Evolutionary conservation across 2,888 invertebrate species (phyloP).

Genomic region (Elysia crispata): DNA sequence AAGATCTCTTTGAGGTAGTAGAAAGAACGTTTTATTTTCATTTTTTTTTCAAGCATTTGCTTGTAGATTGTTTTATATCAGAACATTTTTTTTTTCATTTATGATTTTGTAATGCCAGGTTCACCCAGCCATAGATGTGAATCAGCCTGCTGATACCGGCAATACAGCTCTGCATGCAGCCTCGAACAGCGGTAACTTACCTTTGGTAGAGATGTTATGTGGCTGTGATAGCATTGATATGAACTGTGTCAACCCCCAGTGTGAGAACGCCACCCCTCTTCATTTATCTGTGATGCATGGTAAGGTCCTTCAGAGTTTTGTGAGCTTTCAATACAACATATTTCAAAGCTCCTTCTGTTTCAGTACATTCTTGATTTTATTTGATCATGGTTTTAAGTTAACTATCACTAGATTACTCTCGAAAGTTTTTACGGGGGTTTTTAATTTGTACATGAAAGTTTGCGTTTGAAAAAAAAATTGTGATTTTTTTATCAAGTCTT

Average conservation of each 20-base stretch:
- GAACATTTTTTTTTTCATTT: not conserved
- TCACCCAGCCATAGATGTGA: constrained; percentile 66
- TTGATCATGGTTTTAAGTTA: no score
- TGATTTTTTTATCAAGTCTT: no score
- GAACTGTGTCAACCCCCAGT: constrained; percentile 70
- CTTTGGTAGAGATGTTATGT: constrained; percentile 67
- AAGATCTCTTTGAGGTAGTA: no score
- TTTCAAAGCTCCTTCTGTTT: no score
- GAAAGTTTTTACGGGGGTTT: no score
- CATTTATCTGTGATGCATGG: constrained; percentile 75
- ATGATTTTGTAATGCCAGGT: constrained; percentile 58
- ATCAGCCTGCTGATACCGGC: constrained; percentile 72
- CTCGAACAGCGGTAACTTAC: constrained; percentile 70
- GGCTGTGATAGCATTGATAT: constrained; percentile 64
- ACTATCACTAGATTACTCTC: not conserved
- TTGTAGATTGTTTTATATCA: no score
- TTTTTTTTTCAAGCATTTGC: no score
- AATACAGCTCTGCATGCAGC: constrained; percentile 77
- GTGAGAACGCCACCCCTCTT: constrained; percentile 73
- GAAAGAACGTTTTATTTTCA: no score
- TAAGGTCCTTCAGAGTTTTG: constrained; percentile 45
- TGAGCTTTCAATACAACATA: no score
- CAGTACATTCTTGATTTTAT: no score
- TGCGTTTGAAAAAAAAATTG: no score
- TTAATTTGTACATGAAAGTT: no score